These are phyloP conservation scores for Philaethria dido DNA, from an alignment of 2,888 invertebrate genomes.

Conservation along the genomic window DNA sequence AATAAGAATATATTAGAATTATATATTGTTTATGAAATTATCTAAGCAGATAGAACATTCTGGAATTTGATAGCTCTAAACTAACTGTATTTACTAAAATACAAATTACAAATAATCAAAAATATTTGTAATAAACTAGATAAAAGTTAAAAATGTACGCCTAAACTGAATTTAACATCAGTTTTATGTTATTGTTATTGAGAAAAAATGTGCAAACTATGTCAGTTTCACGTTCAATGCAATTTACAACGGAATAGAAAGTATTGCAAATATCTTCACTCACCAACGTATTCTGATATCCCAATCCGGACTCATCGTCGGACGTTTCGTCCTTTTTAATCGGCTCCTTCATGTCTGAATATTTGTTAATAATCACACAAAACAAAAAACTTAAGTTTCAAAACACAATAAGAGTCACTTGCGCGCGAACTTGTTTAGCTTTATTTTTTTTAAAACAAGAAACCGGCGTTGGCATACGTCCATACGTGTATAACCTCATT, in stretches of 20 bases:
- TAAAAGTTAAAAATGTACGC: background rate
- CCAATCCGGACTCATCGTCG: conserved; percentile 86
- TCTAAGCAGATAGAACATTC: conserved; percentile 8
- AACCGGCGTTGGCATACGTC: conserved; percentile 55
- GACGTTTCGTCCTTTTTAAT: conserved; percentile 73
- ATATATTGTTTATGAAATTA: background rate
- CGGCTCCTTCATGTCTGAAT: conserved; percentile 66
- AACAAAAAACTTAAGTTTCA: conserved; percentile 59
- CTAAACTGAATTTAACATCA: background rate
- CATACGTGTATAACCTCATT: conserved; percentile 62
- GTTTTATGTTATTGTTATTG: background rate
- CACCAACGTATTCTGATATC: conserved; percentile 88
- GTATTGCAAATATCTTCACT: conserved; percentile 62
- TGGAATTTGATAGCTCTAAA: background rate
- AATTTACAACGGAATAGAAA: conserved; percentile 68
- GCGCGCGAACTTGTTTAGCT: conserved; percentile 41
- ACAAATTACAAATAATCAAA: background rate
- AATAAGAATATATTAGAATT: background rate
- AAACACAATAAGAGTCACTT: conserved; percentile 58
- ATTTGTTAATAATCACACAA: conserved; percentile 47
- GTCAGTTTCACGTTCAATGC: conserved; percentile 15
- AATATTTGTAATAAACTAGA: background rate
- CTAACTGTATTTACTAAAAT: background rate
- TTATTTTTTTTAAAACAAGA: conserved; percentile 50
- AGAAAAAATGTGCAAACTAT: conserved; percentile 3